These are phyloP conservation scores for Petrophora chlorosata DNA, from an alignment of 2,888 invertebrate genomes.

Conservation along the genomic window DNA sequence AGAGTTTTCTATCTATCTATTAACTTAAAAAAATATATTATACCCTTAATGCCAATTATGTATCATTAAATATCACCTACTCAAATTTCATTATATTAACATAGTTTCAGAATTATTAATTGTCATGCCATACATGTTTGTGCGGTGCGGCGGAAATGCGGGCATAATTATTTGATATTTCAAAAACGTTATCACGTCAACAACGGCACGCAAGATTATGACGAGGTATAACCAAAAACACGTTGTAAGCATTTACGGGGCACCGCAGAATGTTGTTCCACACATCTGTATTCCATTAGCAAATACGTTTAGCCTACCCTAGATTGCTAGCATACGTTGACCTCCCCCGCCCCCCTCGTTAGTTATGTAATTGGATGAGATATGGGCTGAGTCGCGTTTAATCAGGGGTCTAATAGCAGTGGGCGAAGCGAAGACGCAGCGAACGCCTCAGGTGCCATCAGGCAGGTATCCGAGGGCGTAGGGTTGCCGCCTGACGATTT, in stretches of 20 bases:
- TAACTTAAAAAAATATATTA: too few relatives aligned
- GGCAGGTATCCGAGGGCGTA: constrained; percentile 57
- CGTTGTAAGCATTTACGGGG: constrained; percentile 57
- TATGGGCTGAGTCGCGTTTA: constrained; percentile 59
- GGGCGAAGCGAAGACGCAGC: constrained; percentile 71
- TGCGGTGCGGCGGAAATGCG: neutral
- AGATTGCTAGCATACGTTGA: constrained; percentile 54
- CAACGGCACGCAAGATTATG: constrained; percentile 20
- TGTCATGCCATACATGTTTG: too few relatives aligned
- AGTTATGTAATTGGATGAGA: constrained; percentile 52
- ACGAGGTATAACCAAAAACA: constrained; percentile 37
- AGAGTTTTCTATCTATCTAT: too few relatives aligned
- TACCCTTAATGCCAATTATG: too few relatives aligned
- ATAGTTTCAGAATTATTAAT: too few relatives aligned
- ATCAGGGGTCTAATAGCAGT: constrained; percentile 65
- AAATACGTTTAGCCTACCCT: constrained; percentile 71
- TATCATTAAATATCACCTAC: too few relatives aligned
- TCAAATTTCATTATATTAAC: too few relatives aligned
- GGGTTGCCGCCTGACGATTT: constrained; percentile 47
- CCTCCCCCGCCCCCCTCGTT: constrained; percentile 40
- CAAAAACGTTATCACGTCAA: constrained; percentile 8
- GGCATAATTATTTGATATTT: neutral
- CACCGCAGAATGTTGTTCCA: constrained; percentile 71
- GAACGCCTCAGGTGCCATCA: constrained; percentile 76
- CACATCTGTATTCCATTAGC: constrained; percentile 81